Percentiles rank a stretch among this genome's conserved stretches.
Conservation (phyloP, 2,113 vertebrate species). For the Xiphophorus maculatus region DNA sequence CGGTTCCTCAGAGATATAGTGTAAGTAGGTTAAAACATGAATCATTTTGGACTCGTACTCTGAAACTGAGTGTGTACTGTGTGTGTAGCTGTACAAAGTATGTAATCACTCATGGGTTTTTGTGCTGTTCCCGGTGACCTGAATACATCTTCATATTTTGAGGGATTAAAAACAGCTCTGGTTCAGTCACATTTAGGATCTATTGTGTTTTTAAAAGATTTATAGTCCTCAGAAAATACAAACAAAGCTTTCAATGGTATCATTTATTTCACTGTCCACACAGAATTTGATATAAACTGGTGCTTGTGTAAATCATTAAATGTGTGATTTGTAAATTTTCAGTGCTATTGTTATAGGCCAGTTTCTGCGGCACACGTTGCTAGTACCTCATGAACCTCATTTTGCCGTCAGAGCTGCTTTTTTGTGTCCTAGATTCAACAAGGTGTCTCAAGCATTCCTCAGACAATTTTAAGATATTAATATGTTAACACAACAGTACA, state of each 20-base stretch:
- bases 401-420: not conserved
- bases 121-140: conserved; percentile 56
- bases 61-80: conserved; percentile 16
- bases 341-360: not conserved
- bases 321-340: not conserved
- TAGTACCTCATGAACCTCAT: not conserved
- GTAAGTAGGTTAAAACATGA: conserved; percentile 78
- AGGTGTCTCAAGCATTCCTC: not conserved
- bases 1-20: conserved; percentile 63
- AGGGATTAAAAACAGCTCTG: conserved; percentile 7
- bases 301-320: conserved; percentile 1
- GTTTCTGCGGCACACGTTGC: not conserved
- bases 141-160: conserved; percentile 47
- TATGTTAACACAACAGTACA: too few relatives aligned
- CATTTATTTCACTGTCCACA: not conserved
- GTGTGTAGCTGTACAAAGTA: not conserved
- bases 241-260: not conserved
- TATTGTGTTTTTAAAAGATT: not conserved
- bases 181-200: conserved; percentile 39
- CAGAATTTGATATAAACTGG: not conserved
- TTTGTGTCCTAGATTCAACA: not conserved
- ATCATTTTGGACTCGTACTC: conserved; percentile 64
- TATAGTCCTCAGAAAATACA: not conserved
- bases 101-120: conserved; percentile 8
- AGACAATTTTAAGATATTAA: not conserved